Base-by-base conservation (phyloP, 1,140 invertebrate genomes). In the Plodia interpunctella region DNA sequence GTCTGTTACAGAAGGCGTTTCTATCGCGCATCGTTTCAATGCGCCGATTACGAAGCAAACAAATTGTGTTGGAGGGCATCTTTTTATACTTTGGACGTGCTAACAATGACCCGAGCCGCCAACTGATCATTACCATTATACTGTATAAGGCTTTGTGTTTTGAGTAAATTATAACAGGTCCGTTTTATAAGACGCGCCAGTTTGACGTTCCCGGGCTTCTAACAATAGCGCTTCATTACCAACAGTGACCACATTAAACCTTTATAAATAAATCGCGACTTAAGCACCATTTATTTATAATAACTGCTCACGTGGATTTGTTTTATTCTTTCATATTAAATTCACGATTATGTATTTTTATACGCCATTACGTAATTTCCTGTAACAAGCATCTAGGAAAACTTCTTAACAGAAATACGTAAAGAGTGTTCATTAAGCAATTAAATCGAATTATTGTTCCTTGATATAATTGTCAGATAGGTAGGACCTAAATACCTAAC, bases 81-180 rank as follows among this genome's bases (percentile, higher is more conserved):
- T 85, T 84, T 80, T 88, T 87, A 78, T 87, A 66, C 66, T 74
- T 80, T 75, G 65, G 82, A 87, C 81, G 72, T 81, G 83, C 76
- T 82, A 83, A 88, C 83, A 88, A 88, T 87, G 75, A 82, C 64
- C 65, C 70, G 66, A 83, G 77, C 76, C 69, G 70, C 76, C 74
- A 87, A 87, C 82, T 83, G 81, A 86, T 87, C 80, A 87, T 87
- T 87, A 87, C 80, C 77, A 86, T 88, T 87, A 86, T 86, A 74
- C 82, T 82, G 61, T 84, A 85, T 80, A 82, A 76, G 86, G 87
- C 83, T 87, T 89, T 89, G 87, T 89, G 76, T 89, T 89, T 89
- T 89, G 83, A 87, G 87, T 87, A 87, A 89, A 87, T 89, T 87
- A 87, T 89, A 87, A 89, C 87, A 84, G 82, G 73, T 80, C 70